These are phyloP conservation scores for Myxocyprinus asiaticus DNA, from an alignment of 2,113 vertebrate species.

Conservation along the genomic window DNA sequence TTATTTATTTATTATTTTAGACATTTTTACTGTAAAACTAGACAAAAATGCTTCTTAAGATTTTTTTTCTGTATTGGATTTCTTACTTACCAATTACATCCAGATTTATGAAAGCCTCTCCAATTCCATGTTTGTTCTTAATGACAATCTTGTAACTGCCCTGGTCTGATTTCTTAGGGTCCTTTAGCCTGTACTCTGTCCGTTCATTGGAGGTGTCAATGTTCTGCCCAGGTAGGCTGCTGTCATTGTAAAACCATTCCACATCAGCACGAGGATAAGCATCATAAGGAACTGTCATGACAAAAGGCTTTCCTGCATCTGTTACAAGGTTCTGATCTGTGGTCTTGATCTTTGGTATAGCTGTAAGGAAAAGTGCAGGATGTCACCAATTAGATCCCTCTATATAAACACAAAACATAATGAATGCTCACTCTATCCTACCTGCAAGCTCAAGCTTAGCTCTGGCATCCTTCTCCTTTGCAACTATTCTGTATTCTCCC, in stretches of 20 bases:
- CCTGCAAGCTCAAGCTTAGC: constrained; percentile 96
- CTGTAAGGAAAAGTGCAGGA: constrained; percentile 64
- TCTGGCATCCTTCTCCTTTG: constrained; percentile 95
- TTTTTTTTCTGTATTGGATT: not conserved
- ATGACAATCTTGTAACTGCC: constrained; percentile 89
- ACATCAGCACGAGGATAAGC: constrained; percentile 93
- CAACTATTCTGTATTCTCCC: constrained; percentile 94
- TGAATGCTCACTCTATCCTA: constrained; percentile 62
- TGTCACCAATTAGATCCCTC: not conserved
- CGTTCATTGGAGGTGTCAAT: constrained; percentile 86
- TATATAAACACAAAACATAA: not conserved
- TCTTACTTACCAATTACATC: constrained; percentile 88
- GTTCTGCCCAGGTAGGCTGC: constrained; percentile 83
- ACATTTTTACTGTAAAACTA: too few relatives aligned
- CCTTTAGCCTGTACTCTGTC: constrained; percentile 86
- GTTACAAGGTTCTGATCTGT: constrained; percentile 92
- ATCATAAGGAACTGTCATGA: constrained; percentile 91
- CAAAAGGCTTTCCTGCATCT: constrained; percentile 90
- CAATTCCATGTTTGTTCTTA: constrained; percentile 93
- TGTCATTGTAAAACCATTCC: constrained; percentile 86
- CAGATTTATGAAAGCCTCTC: constrained; percentile 89
- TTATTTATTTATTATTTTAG: too few relatives aligned
- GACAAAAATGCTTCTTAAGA: too few relatives aligned
- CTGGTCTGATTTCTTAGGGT: constrained; percentile 86
- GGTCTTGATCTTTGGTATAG: constrained; percentile 91